phyloP scores from a whole-genome alignment of 2,888 invertebrate genomes.

The Calameuta idolon region DNA sequence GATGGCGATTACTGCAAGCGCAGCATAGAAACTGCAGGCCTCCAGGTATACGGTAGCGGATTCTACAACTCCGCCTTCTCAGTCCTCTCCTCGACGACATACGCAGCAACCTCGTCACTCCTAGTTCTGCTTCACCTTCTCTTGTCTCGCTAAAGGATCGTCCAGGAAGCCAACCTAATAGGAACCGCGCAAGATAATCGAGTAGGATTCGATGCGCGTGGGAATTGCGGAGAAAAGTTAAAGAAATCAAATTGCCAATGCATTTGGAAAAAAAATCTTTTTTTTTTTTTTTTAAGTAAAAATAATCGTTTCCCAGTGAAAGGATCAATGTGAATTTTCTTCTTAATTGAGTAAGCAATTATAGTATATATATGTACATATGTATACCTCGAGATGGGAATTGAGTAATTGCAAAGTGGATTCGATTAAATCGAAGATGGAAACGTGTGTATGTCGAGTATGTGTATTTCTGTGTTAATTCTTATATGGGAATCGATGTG shows the following conservation, averaged over 20 bases:
- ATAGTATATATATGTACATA: background rate
- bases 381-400: background rate
- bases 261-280: background rate
- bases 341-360: background rate
- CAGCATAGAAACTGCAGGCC: conserved; percentile 87
- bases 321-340: background rate
- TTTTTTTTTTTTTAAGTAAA: background rate
- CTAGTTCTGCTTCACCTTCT: conserved; percentile 20
- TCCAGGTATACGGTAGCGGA: conserved; percentile 84
- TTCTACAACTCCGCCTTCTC: conserved; percentile 76
- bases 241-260: background rate
- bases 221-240: background rate
- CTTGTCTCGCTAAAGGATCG: conserved; percentile 6
- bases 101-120: conserved; percentile 26
- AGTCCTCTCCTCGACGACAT: conserved; percentile 23
- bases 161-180: background rate
- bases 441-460: background rate
- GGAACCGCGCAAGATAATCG: background rate
- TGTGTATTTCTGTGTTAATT: background rate
- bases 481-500: background rate
- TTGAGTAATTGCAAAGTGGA: background rate
- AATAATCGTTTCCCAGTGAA: background rate
- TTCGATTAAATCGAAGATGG: background rate
- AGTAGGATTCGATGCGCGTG: background rate
- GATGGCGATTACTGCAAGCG: conserved; percentile 90